Conservation (phyloP, 2,797 vertebrate genomes). For the Coilia nasus region DNA sequence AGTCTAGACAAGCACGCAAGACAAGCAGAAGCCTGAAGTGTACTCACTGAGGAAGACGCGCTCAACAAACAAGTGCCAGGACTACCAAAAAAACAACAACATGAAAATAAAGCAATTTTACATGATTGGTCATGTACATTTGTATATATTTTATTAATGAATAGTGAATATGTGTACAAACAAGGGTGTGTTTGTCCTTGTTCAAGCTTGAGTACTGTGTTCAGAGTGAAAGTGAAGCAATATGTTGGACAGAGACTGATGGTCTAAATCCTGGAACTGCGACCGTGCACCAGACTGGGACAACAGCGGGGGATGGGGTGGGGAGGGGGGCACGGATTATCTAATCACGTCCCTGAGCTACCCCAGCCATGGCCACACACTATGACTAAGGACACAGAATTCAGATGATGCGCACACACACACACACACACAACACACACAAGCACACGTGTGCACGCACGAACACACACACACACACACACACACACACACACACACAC, state of each 20-base stretch:
- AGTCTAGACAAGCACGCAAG: background rate
- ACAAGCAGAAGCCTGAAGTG: background rate
- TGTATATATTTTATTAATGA: background rate
- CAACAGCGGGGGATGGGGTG: slow-evolving; percentile 64
- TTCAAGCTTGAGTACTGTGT: background rate
- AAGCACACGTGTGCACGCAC: background rate
- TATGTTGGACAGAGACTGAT: slow-evolving; percentile 25
- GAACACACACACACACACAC: background rate
- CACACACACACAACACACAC: background rate
- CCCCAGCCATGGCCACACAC: slow-evolving; percentile 23
- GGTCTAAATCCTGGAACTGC: slow-evolving; percentile 10
- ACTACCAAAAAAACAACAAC: background rate
- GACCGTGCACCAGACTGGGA: background rate
- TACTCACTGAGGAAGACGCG: background rate
- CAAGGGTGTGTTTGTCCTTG: background rate
- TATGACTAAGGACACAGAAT: slow-evolving; percentile 21
- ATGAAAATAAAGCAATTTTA: background rate
- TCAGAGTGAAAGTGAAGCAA: slow-evolving; percentile 20
- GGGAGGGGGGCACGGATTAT: slow-evolving; percentile 33
- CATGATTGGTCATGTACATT: background rate
- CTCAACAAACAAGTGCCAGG: background rate
- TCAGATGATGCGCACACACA: slow-evolving; percentile 7
- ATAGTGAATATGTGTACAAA: background rate
- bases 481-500: background rate
- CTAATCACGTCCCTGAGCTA: slow-evolving; percentile 32